A percentile compares a stretch with the other conserved stretches of the same genome.
These are phyloP conservation scores for Scaptomyza hsui DNA, from an alignment of 1,140 invertebrate genomes.

Conservation along the genomic window DNA sequence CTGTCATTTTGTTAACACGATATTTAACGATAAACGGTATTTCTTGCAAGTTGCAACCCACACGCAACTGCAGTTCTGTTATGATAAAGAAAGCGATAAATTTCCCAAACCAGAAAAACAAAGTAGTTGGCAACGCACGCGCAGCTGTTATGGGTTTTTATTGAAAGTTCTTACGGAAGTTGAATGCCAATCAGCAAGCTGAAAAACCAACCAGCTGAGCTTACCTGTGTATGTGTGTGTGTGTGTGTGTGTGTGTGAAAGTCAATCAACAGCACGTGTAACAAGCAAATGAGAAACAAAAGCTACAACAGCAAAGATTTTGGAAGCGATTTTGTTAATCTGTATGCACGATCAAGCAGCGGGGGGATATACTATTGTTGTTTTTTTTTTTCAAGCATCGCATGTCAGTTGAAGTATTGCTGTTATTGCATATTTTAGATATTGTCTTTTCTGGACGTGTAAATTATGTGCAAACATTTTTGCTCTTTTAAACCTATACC, in stretches of 20 bases:
- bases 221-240: slow-evolving; percentile 11
- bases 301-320: slow-evolving; percentile 27
- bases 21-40: neutral
- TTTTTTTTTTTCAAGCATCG: slow-evolving; percentile 11
- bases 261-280: slow-evolving; percentile 81
- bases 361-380: slow-evolving; percentile 21
- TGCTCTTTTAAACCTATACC: slow-evolving; percentile 49
- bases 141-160: slow-evolving; percentile 11
- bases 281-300: slow-evolving; percentile 39
- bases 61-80: neutral
- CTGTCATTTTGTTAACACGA: neutral
- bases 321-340: slow-evolving; percentile 19
- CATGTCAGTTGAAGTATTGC: slow-evolving; percentile 68
- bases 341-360: slow-evolving; percentile 29
- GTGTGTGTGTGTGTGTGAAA: slow-evolving; percentile 67
- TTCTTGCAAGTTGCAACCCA: neutral
- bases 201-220: neutral
- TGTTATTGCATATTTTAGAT: slow-evolving; percentile 12
- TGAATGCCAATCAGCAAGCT: slow-evolving; percentile 22
- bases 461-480: slow-evolving; percentile 56
- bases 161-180: slow-evolving; percentile 42
- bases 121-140: slow-evolving; percentile 15
- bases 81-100: neutral
- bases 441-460: slow-evolving; percentile 32
- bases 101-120: neutral